Percentiles rank a stretch among this genome's conserved stretches.
These are phyloP conservation scores for Phrixothrix hirtus DNA, from an alignment of 2,888 invertebrate genomes.

Conservation along the genomic window DNA sequence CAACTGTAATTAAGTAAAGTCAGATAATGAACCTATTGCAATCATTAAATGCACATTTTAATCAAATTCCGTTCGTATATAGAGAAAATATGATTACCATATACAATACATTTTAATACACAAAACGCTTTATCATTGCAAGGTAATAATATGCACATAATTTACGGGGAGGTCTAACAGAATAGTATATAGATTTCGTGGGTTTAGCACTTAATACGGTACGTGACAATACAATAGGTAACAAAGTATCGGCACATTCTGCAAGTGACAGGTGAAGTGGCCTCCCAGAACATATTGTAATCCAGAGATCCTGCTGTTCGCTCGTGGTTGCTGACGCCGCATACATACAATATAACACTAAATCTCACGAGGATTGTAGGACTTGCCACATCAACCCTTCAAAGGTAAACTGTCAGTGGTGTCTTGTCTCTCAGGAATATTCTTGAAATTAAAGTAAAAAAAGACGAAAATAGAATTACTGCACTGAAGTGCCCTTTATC, in stretches of 20 bases:
- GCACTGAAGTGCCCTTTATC: slow-evolving; percentile 17
- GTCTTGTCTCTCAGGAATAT: slow-evolving; percentile 19
- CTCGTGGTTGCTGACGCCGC: slow-evolving; percentile 38
- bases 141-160: slow-evolving; percentile 25
- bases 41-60: no score
- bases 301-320: slow-evolving; percentile 33
- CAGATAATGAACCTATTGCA: no score
- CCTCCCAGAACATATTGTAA: slow-evolving; percentile 38
- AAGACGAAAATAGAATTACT: slow-evolving; percentile 16
- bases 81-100: no score
- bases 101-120: background rate
- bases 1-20: no score
- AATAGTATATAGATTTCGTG: slow-evolving; percentile 4
- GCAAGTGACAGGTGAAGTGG: slow-evolving; percentile 40
- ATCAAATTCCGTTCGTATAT: no score
- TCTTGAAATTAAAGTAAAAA: slow-evolving; percentile 13
- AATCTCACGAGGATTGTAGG: slow-evolving; percentile 32
- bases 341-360: slow-evolving; percentile 38
- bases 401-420: slow-evolving; percentile 20
- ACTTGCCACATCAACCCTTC: slow-evolving; percentile 33
- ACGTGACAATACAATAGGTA: slow-evolving; percentile 40
- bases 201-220: slow-evolving; percentile 26
- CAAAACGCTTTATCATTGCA: slow-evolving; percentile 17
- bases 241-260: slow-evolving; percentile 40
- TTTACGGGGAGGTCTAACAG: slow-evolving; percentile 11